phyloP scores from a whole-genome alignment of 2,888 invertebrate genomes.

The Spialia ferax region DNA sequence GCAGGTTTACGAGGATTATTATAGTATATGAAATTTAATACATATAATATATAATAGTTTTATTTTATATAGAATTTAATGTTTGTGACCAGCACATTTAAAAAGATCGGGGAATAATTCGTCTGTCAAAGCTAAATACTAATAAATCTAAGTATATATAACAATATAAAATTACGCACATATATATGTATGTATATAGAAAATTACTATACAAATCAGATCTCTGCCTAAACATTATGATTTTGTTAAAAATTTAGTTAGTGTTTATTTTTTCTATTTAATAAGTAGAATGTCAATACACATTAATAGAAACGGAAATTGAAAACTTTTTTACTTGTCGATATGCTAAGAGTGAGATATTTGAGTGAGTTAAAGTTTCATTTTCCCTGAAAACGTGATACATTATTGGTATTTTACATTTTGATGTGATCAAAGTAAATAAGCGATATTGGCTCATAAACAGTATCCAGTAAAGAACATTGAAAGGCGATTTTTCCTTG shows the following conservation, averaged over 20 bases:
- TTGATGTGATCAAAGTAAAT: too few relatives aligned
- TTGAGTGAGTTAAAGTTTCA: too few relatives aligned
- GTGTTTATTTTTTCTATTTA: neutral
- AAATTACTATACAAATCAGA: slow-evolving; percentile 36
- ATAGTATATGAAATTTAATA: neutral
- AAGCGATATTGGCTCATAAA: too few relatives aligned
- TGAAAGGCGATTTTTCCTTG: neutral
- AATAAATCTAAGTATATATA: neutral
- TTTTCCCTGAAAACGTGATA: too few relatives aligned
- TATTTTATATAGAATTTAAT: neutral
- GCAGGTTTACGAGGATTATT: too few relatives aligned
- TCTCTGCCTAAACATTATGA: slow-evolving; percentile 25
- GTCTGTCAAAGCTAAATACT: slow-evolving; percentile 19
- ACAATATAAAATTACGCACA: slow-evolving; percentile 5
- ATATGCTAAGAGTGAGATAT: too few relatives aligned
- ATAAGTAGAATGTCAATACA: too few relatives aligned
- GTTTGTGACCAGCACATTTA: neutral
- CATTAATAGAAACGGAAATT: too few relatives aligned
- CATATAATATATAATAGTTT: neutral
- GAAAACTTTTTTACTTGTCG: too few relatives aligned
- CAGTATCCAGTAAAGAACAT: neutral
- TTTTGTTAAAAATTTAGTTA: neutral
- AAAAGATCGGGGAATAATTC: neutral
- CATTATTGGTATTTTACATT: too few relatives aligned
- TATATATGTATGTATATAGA: too few relatives aligned